Percentiles rank a stretch among this genome's conserved stretches.
Evolutionary conservation across 2,113 vertebrate species (phyloP).

Genomic region (Trinectes maculatus): DNA sequence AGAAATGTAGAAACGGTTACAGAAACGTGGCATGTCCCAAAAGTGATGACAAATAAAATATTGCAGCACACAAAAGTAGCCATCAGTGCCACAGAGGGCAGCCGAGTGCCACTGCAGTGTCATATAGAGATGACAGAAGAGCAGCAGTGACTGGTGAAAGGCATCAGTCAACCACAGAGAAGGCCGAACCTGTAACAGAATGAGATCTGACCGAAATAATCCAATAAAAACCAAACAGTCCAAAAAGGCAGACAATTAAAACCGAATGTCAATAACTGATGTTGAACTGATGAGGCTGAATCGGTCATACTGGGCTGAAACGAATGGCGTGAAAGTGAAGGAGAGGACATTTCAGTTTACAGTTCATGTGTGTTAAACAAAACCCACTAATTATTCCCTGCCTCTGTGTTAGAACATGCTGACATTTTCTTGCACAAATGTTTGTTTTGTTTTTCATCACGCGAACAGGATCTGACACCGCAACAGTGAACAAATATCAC

Average conservation of each 20-base stretch:
- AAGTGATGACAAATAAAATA: slow-evolving; percentile 20
- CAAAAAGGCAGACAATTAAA: slow-evolving; percentile 9
- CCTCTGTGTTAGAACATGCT: too few relatives aligned
- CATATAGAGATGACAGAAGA: slow-evolving; percentile 39
- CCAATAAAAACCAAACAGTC: too few relatives aligned
- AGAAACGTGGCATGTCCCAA: slow-evolving; percentile 17
- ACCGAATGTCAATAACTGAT: slow-evolving; percentile 9
- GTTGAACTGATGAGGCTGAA: neutral
- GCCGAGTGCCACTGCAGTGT: slow-evolving; percentile 28
- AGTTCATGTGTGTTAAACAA: too few relatives aligned
- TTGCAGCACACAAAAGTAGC: slow-evolving; percentile 28
- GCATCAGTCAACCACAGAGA: slow-evolving; percentile 8
- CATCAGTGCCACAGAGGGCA: slow-evolving; percentile 19
- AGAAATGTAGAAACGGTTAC: slow-evolving; percentile 13
- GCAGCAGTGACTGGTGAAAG: slow-evolving; percentile 23
- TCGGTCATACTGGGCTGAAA: neutral
- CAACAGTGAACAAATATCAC: too few relatives aligned
- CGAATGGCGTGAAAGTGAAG: too few relatives aligned
- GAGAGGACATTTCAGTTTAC: too few relatives aligned
- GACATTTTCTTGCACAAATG: too few relatives aligned
- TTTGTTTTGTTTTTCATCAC: too few relatives aligned
- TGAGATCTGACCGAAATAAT: neutral
- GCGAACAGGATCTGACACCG: too few relatives aligned
- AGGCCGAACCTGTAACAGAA: neutral
- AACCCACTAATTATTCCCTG: too few relatives aligned